Evolutionary conservation across 1,140 invertebrate species (phyloP).

Genomic region (Drosophila simulans): DNA sequence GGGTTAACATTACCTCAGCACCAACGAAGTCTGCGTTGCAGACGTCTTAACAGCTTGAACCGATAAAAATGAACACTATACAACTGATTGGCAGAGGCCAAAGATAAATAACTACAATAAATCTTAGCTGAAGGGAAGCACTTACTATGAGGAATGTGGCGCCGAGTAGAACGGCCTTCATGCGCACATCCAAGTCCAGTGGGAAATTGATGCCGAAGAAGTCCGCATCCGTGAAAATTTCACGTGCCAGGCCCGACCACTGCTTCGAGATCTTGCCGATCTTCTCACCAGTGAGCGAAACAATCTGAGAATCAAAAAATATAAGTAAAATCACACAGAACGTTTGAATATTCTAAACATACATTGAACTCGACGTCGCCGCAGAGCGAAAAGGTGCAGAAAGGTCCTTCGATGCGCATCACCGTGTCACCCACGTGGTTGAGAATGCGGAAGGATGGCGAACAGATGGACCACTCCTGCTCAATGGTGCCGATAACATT

Average conservation of each 20-base stretch:
- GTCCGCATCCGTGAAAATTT: constrained; percentile 91
- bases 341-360: constrained; percentile 15
- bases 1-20: constrained; percentile 41
- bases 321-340: neutral
- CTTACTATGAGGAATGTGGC: constrained; percentile 91
- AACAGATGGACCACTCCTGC: constrained; percentile 94
- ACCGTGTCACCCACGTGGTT: constrained; percentile 91
- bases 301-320: constrained; percentile 84
- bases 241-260: constrained; percentile 89
- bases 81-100: constrained; percentile 29
- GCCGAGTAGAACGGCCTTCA: constrained; percentile 92
- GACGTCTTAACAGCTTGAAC: constrained; percentile 44
- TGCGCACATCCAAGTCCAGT: constrained; percentile 91
- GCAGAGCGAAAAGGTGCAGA: constrained; percentile 92
- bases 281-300: constrained; percentile 87
- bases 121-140: constrained; percentile 22
- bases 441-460: constrained; percentile 91
- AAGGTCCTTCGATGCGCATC: constrained; percentile 92
- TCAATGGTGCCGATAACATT: constrained; percentile 91
- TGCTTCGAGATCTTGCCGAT: constrained; percentile 92
- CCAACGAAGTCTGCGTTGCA: constrained; percentile 48
- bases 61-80: constrained; percentile 50
- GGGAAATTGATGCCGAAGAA: constrained; percentile 93
- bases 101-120: constrained; percentile 2
- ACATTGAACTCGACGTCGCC: constrained; percentile 91